Base-by-base conservation (phyloP, 1,140 invertebrate species). In the Achroia grisella region DNA sequence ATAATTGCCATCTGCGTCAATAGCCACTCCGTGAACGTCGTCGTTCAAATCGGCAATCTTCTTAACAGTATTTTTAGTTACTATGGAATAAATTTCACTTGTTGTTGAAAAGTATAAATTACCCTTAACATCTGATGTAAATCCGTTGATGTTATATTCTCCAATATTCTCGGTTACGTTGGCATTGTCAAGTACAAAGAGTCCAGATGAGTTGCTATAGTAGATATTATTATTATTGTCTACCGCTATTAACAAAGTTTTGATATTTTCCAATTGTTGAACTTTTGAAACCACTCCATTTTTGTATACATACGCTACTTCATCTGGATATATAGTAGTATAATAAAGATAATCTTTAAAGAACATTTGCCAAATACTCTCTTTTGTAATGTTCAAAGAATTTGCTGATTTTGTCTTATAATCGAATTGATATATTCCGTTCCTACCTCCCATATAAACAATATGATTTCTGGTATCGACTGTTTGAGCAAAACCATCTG, bases 301-400 rank as follows among this genome's bases (percentile, higher is more conserved):
- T 37, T 37, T 37, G 13, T 37, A 37, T n/a, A 37, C 10, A 17
- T 37, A 37, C 6, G 35, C 35, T n/a, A 6, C 17, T n/a, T 37
- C 35, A 2, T 13, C 17, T 12, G 13, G 35, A 15, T 14, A 37
- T 23, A 23, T 23, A 6, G 33, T 35, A 15, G 35, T 37, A 37
- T 17, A 37, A 37, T 37, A 37, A 5, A 37, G 17, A 17, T 15
- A 13, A 4, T 37, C 35, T 37, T 37, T 37, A 4, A 17, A 37
- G 35, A 37, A 37, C 35, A 37, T 37, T 11, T 37, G 35, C 35
- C 35, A 37, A n/a, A 37, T 37, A 10, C 35, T 15, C 10, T 37
- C 13, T n/a, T 37, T 23, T 2, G 35, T 37, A 6, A 37, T n/a
- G n/a, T 37, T n/a, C n/a, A 37, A 15, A 4, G 8, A 10, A 37